Base-by-base conservation (phyloP, 2,797 vertebrate genomes). In the Brachymystax lenok region DNA sequence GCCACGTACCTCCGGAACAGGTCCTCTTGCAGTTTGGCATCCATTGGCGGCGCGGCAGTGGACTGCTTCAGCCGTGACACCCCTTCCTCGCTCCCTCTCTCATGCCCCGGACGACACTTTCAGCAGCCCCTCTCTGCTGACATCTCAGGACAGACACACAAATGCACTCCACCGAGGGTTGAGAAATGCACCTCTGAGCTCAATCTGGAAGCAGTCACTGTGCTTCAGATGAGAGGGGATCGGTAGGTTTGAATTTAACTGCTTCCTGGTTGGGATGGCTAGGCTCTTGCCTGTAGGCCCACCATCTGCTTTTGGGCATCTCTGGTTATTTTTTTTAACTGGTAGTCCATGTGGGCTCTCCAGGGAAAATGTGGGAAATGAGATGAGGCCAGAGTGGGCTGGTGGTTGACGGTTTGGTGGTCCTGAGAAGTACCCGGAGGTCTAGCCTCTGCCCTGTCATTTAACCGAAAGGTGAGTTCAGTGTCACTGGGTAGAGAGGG, bases 11-110 rank as follows among this genome's bases (percentile, higher is more conserved):
- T 97, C 91, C 96, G 95, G 87, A 98, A 99, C 71, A 99, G 93
- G 92, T 99, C 97, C 92, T 99, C 98, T 90, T 97, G 97, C 56
- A 98, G 95, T 93, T 98, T 99, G 81, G 96, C 94, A 96, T 99
- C 98, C 98, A 99, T 99, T 93, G 75, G 92, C 59, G 24, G 59
- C 12, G 21, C 59, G 61, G 83, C 86, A 90, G 83, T 86, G 82
- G 90, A 89, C 90, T 81, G 83, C 52, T 88, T 91, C 87, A 84
- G 89, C 84, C 82, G 89, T 87, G 82, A 80, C 14, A 83, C 81
- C 84, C 88, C 84, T 87, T 82, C 82, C 87, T 77, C 86, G 85
- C 87, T 82, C 74, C 83, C 85, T 82, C 83, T 85, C 83, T 87
- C 89, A 90, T 86, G 80, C 79, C 79, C 83, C 74, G 82, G 87